Evolutionary conservation across 2,113 vertebrate genomes (phyloP).

Genomic region (Hemicordylus capensis): DNA sequence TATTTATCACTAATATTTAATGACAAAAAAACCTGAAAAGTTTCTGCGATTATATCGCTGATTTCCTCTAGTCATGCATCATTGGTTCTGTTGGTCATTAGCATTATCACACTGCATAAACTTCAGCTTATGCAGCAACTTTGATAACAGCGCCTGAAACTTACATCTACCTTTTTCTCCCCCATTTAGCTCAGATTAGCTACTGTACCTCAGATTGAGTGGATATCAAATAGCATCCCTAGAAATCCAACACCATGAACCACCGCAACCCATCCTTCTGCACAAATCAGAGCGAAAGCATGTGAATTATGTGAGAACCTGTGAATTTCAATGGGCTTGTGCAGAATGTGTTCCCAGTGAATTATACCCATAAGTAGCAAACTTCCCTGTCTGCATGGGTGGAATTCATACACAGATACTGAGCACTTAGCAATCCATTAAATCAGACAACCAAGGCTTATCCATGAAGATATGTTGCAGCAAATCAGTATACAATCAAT

Average conservation of each 20-base stretch:
- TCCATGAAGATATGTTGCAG: constrained; percentile 46
- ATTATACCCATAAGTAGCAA: neutral
- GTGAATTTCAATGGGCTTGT: neutral
- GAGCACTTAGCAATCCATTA: constrained; percentile 55
- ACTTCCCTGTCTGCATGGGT: constrained; percentile 26
- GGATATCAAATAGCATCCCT: constrained; percentile 67
- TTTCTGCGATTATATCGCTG: constrained; percentile 76
- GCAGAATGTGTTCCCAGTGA: neutral
- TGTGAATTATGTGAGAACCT: neutral
- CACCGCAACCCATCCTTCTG: neutral
- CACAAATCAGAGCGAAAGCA: neutral
- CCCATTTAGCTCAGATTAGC: constrained; percentile 69
- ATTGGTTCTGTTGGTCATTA: constrained; percentile 75
- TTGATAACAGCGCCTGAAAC: constrained; percentile 73
- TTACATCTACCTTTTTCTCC: constrained; percentile 70
- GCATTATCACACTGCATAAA: constrained; percentile 80
- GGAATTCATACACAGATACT: constrained; percentile 55
- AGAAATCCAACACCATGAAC: constrained; percentile 56
- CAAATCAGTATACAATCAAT: constrained; percentile 65
- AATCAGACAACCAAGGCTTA: constrained; percentile 46
- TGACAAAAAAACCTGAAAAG: constrained; percentile 79
- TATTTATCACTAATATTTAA: constrained; percentile 85
- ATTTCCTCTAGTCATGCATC: constrained; percentile 77
- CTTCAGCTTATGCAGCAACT: constrained; percentile 79
- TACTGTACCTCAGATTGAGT: constrained; percentile 52